Evolutionary conservation across 1,140 invertebrate genomes (phyloP).

Genomic region (Drosophila athabasca): DNA sequence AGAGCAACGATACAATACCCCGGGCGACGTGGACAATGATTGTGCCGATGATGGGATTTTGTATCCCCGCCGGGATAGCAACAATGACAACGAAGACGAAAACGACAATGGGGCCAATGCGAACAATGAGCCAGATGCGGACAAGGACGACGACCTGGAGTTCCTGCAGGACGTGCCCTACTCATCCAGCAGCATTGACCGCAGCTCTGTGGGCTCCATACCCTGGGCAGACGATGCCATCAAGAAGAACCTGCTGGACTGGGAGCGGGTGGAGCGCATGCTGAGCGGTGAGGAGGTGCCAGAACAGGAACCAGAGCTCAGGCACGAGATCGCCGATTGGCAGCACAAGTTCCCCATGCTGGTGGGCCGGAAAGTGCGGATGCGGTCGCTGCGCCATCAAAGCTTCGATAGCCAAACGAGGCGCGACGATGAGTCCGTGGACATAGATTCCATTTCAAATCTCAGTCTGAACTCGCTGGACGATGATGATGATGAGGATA

Average conservation of each 20-base stretch:
- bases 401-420: constrained; percentile 56
- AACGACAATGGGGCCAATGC: constrained; percentile 41
- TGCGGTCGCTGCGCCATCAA: constrained; percentile 48
- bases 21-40: constrained; percentile 47
- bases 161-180: constrained; percentile 77
- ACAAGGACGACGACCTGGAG: constrained; percentile 73
- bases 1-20: constrained; percentile 57
- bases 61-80: constrained; percentile 35
- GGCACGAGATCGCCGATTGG: constrained; percentile 78
- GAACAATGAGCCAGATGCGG: constrained; percentile 24
- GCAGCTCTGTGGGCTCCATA: constrained; percentile 80
- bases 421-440: constrained; percentile 31
- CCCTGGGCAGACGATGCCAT: constrained; percentile 83
- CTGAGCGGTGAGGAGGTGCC: constrained; percentile 66
- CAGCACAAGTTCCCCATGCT: constrained; percentile 73
- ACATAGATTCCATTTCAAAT: constrained; percentile 70
- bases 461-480: constrained; percentile 67
- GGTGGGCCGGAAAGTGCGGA: constrained; percentile 25
- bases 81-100: constrained; percentile 44
- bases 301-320: constrained; percentile 68
- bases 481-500: constrained; percentile 61
- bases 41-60: constrained; percentile 30
- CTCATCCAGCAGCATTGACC: constrained; percentile 79
- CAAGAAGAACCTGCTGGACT: constrained; percentile 79
- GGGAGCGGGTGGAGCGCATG: constrained; percentile 78